These are phyloP conservation scores for Andrena dorsata DNA, from an alignment of 2,888 invertebrate genomes.

Conservation along the genomic window DNA sequence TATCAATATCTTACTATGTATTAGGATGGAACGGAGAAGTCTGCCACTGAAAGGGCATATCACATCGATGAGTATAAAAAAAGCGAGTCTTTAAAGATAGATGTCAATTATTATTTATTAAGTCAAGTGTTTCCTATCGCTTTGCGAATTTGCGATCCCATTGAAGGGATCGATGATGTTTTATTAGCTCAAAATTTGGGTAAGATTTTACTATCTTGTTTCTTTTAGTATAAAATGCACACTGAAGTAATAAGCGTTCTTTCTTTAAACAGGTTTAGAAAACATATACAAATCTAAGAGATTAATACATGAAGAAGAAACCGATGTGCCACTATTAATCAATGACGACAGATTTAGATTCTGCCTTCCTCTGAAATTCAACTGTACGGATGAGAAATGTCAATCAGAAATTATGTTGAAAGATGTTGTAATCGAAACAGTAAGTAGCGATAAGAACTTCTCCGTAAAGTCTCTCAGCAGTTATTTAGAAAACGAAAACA, in stretches of 20 bases:
- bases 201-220: conserved; percentile 34
- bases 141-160: conserved; percentile 96
- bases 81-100: conserved; percentile 90
- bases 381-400: conserved; percentile 85
- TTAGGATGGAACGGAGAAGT: conserved; percentile 91
- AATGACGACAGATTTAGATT: conserved; percentile 87
- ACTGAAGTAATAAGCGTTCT: conserved; percentile 24
- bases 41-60: conserved; percentile 96
- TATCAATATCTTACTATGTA: neutral
- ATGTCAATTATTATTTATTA: conserved; percentile 95
- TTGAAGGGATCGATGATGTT: conserved; percentile 96
- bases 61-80: conserved; percentile 95
- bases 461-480: conserved; percentile 81
- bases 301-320: conserved; percentile 73
- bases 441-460: conserved; percentile 72
- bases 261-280: conserved; percentile 70
- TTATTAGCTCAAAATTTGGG: conserved; percentile 96
- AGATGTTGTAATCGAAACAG: conserved; percentile 80
- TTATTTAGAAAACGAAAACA: conserved; percentile 80
- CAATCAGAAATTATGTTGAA: conserved; percentile 85
- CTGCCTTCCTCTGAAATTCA: conserved; percentile 89
- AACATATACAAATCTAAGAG: conserved; percentile 78
- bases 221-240: neutral
- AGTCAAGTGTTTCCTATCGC: conserved; percentile 99
- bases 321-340: conserved; percentile 77